Percentiles rank a stretch among this genome's conserved stretches.
phyloP scores from a whole-genome alignment of 2,113 vertebrate genomes.

The Natator depressus region DNA sequence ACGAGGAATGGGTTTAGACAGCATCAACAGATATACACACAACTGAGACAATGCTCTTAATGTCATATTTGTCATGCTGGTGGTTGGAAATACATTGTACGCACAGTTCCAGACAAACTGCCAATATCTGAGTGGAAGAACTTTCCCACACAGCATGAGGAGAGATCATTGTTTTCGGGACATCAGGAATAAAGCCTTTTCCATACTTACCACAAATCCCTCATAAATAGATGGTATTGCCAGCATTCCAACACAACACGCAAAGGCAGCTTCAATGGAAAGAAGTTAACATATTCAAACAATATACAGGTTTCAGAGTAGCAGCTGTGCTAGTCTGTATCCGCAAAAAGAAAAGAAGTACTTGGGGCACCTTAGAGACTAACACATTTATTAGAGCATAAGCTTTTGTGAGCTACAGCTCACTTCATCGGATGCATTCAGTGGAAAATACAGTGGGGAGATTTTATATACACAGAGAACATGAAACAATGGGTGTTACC shows the following conservation, averaged over 20 bases:
- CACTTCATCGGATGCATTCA: too few species aligned
- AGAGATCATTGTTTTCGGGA: background rate
- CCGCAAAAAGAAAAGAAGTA: too few species aligned
- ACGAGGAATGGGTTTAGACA: background rate
- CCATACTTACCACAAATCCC: background rate
- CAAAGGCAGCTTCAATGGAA: background rate
- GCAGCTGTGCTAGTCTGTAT: too few species aligned
- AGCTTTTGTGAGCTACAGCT: too few species aligned
- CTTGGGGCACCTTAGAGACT: too few species aligned
- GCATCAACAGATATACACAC: accelerated
- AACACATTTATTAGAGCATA: too few species aligned
- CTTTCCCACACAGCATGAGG: background rate
- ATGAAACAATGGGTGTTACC: too few species aligned
- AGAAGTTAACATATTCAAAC: background rate
- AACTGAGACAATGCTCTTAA: background rate
- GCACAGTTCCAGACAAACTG: background rate
- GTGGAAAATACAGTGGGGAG: too few species aligned
- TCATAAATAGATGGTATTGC: accelerated
- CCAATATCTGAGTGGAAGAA: background rate
- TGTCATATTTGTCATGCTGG: background rate
- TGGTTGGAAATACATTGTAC: background rate
- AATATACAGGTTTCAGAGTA: too few species aligned
- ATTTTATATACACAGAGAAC: too few species aligned
- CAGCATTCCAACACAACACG: background rate
- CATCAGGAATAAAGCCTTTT: background rate